Percentiles rank a stretch among this genome's conserved stretches.
Evolutionary conservation across 2,797 vertebrate genomes (phyloP).

Genomic region (Sebastes kiyomatsui): DNA sequence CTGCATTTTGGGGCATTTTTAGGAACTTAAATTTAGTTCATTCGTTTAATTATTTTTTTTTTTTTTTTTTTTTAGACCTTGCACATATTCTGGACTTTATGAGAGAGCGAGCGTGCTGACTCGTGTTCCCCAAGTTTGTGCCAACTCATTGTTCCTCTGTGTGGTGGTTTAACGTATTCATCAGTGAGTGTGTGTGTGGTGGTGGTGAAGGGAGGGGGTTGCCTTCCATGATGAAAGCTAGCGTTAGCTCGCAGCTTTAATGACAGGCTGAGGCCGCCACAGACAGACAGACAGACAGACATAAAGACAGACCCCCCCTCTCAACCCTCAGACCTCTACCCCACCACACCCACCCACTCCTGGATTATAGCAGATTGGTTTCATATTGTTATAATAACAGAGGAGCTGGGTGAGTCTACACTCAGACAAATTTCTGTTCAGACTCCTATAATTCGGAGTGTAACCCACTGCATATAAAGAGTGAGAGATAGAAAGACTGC

Average conservation of each 20-base stretch:
- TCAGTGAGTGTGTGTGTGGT: constrained; percentile 28
- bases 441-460: constrained; percentile 11
- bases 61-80: constrained; percentile 24
- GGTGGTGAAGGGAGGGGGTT: constrained; percentile 49
- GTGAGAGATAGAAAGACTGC: background rate
- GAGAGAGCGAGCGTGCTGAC: constrained; percentile 57
- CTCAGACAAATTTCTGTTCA: constrained; percentile 43
- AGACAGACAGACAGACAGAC: constrained; percentile 43
- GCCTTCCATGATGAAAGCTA: constrained; percentile 70
- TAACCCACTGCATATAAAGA: background rate
- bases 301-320: constrained; percentile 39
- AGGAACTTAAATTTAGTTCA: constrained; percentile 52
- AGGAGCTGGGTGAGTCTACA: constrained; percentile 15
- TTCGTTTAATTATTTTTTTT: constrained; percentile 1
- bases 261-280: constrained; percentile 63
- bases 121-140: constrained; percentile 64
- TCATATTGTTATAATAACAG: constrained; percentile 69
- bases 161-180: constrained; percentile 63
- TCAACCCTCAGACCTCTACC: background rate
- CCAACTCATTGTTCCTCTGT: constrained; percentile 71
- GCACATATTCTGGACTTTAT: constrained; percentile 17
- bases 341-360: constrained; percentile 53
- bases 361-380: constrained; percentile 62
- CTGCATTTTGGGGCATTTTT: constrained; percentile 51
- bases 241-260: constrained; percentile 69